A percentile compares a stretch with the other conserved stretches of the same genome.
phyloP scores from a whole-genome alignment of 2,113 vertebrate genomes.

The Callithrix jacchus region DNA sequence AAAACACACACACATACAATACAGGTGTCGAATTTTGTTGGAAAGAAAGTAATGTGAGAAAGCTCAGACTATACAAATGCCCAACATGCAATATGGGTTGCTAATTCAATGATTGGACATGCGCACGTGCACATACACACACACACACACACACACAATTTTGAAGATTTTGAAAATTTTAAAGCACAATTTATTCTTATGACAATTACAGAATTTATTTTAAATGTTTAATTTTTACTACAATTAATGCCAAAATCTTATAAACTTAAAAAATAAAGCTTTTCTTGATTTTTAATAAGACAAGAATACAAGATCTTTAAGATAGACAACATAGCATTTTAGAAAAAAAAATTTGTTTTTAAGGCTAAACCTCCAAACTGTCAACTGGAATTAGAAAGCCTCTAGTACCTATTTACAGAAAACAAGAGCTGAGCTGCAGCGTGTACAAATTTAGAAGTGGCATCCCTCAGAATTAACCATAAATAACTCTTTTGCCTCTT shows the following conservation, averaged over 20 bases:
- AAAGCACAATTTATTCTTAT: neutral
- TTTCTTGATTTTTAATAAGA: neutral
- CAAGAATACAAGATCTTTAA: neutral
- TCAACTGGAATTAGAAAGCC: neutral
- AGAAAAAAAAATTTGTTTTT: neutral
- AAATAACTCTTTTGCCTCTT: slow-evolving; percentile 3
- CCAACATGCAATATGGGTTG: neutral
- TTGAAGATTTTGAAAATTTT: neutral
- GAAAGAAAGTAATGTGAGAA: neutral
- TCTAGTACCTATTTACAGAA: neutral
- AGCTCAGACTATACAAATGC: neutral
- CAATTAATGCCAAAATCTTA: neutral
- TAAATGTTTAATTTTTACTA: slow-evolving; percentile 6
- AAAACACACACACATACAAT: neutral
- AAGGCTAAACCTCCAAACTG: neutral
- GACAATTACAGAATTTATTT: slow-evolving; percentile 7
- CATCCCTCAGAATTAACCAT: slow-evolving; percentile 6
- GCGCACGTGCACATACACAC: neutral
- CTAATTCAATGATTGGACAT: neutral
- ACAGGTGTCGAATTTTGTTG: neutral
- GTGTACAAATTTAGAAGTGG: neutral
- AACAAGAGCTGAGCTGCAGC: neutral
- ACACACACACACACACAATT: neutral
- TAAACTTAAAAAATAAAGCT: neutral
- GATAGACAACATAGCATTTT: neutral